A percentile compares a stretch with the other conserved stretches of the same genome.
Conservation (phyloP, 1,140 invertebrate species). For the Medauroidea extradentata region DNA sequence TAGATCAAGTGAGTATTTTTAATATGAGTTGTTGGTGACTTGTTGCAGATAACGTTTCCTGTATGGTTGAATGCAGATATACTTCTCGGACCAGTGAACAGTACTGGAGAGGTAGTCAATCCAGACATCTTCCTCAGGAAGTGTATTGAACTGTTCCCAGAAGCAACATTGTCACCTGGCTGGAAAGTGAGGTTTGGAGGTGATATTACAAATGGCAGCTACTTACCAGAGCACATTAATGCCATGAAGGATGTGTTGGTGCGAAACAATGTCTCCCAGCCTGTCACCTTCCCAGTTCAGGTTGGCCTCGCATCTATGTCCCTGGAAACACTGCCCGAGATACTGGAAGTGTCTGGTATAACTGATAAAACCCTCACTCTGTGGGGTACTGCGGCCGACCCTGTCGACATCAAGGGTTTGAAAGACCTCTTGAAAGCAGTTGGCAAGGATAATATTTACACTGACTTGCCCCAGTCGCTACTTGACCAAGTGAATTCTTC, state of each 20-base stretch:
- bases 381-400: conserved; percentile 61
- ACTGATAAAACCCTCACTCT: conserved; percentile 58
- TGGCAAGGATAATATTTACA: conserved; percentile 58
- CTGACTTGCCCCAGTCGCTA: conserved; percentile 62
- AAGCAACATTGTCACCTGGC: conserved; percentile 72
- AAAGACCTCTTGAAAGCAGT: conserved; percentile 55
- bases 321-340: conserved; percentile 45
- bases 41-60: conserved; percentile 60
- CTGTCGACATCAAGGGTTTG: conserved; percentile 54
- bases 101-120: conserved; percentile 56
- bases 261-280: conserved; percentile 52
- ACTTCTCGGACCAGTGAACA: conserved; percentile 68
- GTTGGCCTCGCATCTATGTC: conserved; percentile 67
- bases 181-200: conserved; percentile 73
- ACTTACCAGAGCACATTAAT: conserved; percentile 62
- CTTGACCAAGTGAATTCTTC: conserved; percentile 43
- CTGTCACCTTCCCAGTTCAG: conserved; percentile 78
- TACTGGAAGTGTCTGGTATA: conserved; percentile 43
- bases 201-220: conserved; percentile 52
- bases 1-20: too few species aligned
- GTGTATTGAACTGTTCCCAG: conserved; percentile 54
- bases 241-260: conserved; percentile 64
- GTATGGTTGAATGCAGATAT: conserved; percentile 91
- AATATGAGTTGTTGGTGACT: neutral
- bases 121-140: conserved; percentile 58